Evolutionary conservation across 1,140 invertebrate genomes (phyloP), one percentile per base, ranked within the genome.

Genomic region (Drosophila pallidifrons): DNA sequence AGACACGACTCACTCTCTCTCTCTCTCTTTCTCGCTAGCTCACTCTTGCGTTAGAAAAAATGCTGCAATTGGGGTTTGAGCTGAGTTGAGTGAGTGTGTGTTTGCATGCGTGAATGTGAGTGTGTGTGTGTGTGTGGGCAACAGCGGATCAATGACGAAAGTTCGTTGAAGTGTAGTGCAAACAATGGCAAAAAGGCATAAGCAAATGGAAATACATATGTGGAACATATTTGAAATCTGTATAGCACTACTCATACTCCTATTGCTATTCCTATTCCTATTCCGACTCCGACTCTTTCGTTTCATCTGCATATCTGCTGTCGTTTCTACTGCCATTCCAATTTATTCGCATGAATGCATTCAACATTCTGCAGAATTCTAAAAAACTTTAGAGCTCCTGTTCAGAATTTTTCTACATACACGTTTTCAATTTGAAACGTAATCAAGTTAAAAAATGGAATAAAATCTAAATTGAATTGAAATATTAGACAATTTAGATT

Each of bases 141-240:
- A 8, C 61, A 61, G 15, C 63, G 80, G 83, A 83, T 89, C 85
- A 88, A 85, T 89, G 85, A 79, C 78, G 85, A 81, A 83, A 89
- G 85, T 88, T 85, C 85, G 85, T 89, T 89, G 81, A 88, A 89
- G 85, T 88, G 85, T 88, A 85, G 85, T 68, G 78, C 85, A 89
- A 88, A 89, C 85, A 88, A 88, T 89, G 82, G 82, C 58, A 58
- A 71, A 80, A 74, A 82, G 70, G 77, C 80, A 88, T 67, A 80
- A 71, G 83, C 77, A 88, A 80, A 88, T 83, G 74, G 70, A 38
- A 54, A 59, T 51, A 73, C 55, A 47, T 47, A 70, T 64, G 49
- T 58, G 71, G 49, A 74, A 75, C 65, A 77, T 75, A 77, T 77
- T 75, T 68, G 52, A 60, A 77, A 47, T 69, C 52, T 58, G 41